A percentile compares a stretch with the other conserved stretches of the same genome.
These are phyloP conservation scores for Drosophila jambulina DNA, from an alignment of 1,140 invertebrate species.

Conservation along the genomic window DNA sequence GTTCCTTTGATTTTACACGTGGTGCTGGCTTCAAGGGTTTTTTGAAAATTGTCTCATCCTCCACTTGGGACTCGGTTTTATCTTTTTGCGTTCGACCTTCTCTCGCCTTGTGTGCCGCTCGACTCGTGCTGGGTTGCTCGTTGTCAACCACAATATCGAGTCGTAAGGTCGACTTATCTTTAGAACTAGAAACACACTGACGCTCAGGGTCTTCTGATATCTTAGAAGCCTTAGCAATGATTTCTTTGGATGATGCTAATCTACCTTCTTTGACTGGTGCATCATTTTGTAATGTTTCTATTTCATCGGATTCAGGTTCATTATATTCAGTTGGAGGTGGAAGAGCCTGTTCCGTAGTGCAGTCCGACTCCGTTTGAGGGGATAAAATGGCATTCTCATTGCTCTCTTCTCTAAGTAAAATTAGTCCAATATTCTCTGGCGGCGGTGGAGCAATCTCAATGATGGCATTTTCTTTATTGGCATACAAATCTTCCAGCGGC, in stretches of 20 bases:
- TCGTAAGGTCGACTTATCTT: not conserved
- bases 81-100: not conserved
- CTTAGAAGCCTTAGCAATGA: not conserved
- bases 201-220: not conserved
- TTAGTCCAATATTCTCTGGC: not conserved
- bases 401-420: not conserved
- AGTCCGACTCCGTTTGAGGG: not conserved
- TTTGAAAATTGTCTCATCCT: conserved; percentile 45
- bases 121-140: conserved; percentile 58
- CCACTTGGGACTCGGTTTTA: not conserved
- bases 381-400: not conserved
- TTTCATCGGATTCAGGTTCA: not conserved
- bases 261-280: not conserved
- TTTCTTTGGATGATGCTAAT: not conserved
- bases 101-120: conserved; percentile 31
- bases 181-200: not conserved
- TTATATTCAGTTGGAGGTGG: conserved; percentile 5
- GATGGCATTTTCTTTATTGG: not conserved
- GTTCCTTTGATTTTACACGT: conserved; percentile 22
- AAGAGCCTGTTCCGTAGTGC: not conserved
- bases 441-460: conserved; percentile 15
- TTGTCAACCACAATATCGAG: conserved; percentile 7
- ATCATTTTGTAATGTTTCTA: not conserved
- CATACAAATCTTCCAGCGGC: not conserved
- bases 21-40: conserved; percentile 52